Evolutionary conservation across 2,888 invertebrate genomes (phyloP).

Genomic region (Nematopogon swammerdamellus): DNA sequence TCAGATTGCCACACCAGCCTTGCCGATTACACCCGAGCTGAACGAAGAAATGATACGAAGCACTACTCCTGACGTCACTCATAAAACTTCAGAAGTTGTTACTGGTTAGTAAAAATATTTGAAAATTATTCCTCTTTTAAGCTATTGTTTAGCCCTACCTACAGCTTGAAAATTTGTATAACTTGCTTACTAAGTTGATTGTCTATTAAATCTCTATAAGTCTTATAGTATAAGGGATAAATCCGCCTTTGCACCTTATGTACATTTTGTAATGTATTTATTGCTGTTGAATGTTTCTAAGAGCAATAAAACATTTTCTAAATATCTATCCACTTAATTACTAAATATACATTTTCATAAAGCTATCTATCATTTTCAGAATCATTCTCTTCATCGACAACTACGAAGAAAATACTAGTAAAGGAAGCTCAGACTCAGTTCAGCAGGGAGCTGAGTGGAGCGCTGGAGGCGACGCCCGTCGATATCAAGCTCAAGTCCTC

Average conservation of each 20-base stretch:
- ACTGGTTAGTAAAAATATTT: slow-evolving; percentile 29
- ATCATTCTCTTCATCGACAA: slow-evolving; percentile 53
- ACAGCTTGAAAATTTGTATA: too few species aligned
- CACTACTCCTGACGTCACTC: slow-evolving; percentile 57
- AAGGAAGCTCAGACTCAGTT: slow-evolving; percentile 40
- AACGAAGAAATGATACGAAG: slow-evolving; percentile 70
- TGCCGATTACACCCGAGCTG: slow-evolving; percentile 73
- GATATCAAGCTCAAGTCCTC: slow-evolving; percentile 62
- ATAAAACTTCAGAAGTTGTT: slow-evolving; percentile 45
- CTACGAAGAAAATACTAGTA: slow-evolving; percentile 39
- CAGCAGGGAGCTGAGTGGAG: slow-evolving; percentile 37
- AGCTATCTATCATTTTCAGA: slow-evolving; percentile 27
- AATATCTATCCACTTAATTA: too few species aligned
- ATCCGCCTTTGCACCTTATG: too few species aligned
- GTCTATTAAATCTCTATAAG: too few species aligned
- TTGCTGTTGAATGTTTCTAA: too few species aligned
- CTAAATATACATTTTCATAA: too few species aligned
- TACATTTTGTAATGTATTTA: too few species aligned
- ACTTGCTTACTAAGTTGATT: too few species aligned
- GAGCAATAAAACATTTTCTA: too few species aligned
- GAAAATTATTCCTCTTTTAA: too few species aligned
- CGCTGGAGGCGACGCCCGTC: slow-evolving; percentile 31
- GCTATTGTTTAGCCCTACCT: too few species aligned
- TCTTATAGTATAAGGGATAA: too few species aligned
- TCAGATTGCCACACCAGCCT: slow-evolving; percentile 56